Evolutionary conservation across 2,888 invertebrate species (phyloP), one percentile per base, ranked within the genome.

Genomic region (Apotomis turbidana): DNA sequence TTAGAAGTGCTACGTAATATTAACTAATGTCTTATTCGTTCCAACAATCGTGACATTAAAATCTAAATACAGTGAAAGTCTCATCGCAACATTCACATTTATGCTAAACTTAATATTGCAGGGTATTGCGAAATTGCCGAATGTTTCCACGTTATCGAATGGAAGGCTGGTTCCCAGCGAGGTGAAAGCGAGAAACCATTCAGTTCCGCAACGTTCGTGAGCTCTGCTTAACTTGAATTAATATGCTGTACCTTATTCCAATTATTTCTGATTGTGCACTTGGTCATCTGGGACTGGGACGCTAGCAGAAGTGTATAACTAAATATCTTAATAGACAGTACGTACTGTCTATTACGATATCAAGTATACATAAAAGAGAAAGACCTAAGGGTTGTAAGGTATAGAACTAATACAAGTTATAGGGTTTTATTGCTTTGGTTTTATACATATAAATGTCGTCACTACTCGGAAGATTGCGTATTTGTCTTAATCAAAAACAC

Each of bases 111-210:
- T 63, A 63, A 61, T 38, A 36, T 68, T 72, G 61, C 68, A 36
- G 55, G 5, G 36, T 68, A 51, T 72, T 72, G 67, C 61, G 67
- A 72, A 72, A 72, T 62, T 62, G 68, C 62, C 71, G 52, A 72
- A 72, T 72, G 51, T 70, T 62, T 67, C 61, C 67, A 58, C 58
- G 52, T 68, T 72, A 72, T 58, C 58, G 68, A 72, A 61, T 61
- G 49, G 62, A 59, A 59, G 68, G 49, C 49, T 8, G 6, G 71
- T 68, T 68, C 64, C 59, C 71, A 73, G 36, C 55, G 38, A 68
- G 71, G 49, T 71, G 74, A 74, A 74, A 74, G 74, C 69, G 64
- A 5, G 46, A 69, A 60, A 38, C 61, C 55, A 61, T 58, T 68
- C 59, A 52, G 62, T 74, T 71, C 67, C 71, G 63, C 68, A 68